Percentiles rank a stretch among this genome's conserved stretches.
These are phyloP conservation scores for Lithophane semibrunnea DNA, from an alignment of 2,888 invertebrate genomes.

Conservation along the genomic window DNA sequence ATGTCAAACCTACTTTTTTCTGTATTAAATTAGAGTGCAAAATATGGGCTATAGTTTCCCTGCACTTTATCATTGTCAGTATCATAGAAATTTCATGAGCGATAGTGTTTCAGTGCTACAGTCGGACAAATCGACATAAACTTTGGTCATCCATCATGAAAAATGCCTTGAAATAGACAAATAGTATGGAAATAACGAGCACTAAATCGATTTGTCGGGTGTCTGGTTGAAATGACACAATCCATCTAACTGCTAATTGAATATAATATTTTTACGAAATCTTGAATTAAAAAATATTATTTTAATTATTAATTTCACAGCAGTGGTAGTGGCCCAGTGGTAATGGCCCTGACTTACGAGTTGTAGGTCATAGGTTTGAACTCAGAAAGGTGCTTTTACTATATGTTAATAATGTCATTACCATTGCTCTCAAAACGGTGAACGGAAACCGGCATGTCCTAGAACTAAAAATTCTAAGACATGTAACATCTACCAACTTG, in stretches of 20 bases:
- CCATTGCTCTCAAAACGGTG: too few relatives aligned
- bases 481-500: too few relatives aligned
- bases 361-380: too few relatives aligned
- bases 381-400: too few relatives aligned
- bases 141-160: not conserved
- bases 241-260: not conserved
- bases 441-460: too few relatives aligned
- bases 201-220: not conserved
- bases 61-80: conserved; percentile 7
- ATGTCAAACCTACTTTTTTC: not conserved
- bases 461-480: too few relatives aligned
- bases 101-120: not conserved
- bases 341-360: too few relatives aligned
- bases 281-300: not conserved
- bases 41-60: not conserved
- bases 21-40: not conserved
- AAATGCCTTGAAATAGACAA: not conserved
- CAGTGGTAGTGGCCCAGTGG: too few relatives aligned
- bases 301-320: too few relatives aligned
- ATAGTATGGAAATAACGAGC: not conserved
- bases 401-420: too few relatives aligned
- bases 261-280: not conserved
- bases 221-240: not conserved
- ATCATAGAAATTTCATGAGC: not conserved
- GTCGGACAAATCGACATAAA: not conserved